Evolutionary conservation across 1,140 invertebrate species (phyloP).

Genomic region (Thalassaphorura encarpata): DNA sequence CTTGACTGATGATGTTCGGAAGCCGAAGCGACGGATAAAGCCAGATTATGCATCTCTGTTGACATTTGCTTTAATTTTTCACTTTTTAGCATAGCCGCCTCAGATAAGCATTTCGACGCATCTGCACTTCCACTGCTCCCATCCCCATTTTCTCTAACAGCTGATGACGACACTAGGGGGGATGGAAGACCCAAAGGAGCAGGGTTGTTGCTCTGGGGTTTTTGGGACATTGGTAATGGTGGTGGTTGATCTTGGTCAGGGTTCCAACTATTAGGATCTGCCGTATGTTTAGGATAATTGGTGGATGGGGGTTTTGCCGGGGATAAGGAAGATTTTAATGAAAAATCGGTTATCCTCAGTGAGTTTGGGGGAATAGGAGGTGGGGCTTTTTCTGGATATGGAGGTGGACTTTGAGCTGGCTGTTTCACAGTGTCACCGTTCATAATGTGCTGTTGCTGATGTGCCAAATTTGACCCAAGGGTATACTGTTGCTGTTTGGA

Average conservation of each 20-base stretch:
- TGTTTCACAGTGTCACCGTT: not conserved
- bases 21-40: constrained; percentile 22
- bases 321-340: not conserved
- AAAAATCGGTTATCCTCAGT: not conserved
- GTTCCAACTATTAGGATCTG: not conserved
- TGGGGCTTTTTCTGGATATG: not conserved
- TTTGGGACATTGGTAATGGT: constrained; percentile 21
- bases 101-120: constrained; percentile 1
- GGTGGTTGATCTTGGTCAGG: constrained; percentile 12
- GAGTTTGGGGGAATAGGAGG: not conserved
- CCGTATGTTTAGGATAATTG: not conserved
- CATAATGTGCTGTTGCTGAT: not conserved
- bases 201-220: constrained; percentile 13
- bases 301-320: not conserved
- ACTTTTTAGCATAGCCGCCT: constrained; percentile 14
- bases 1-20: constrained; percentile 17
- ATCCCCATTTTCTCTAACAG: constrained; percentile 31
- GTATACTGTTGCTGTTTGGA: not conserved
- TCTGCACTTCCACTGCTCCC: constrained; percentile 26
- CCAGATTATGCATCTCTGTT: constrained; percentile 26
- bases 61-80: constrained; percentile 27
- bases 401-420: not conserved
- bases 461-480: not conserved
- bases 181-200: constrained; percentile 20
- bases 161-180: constrained; percentile 14